Base-by-base conservation (phyloP, 1,140 invertebrate genomes). In the Eupeodes corollae region DNA sequence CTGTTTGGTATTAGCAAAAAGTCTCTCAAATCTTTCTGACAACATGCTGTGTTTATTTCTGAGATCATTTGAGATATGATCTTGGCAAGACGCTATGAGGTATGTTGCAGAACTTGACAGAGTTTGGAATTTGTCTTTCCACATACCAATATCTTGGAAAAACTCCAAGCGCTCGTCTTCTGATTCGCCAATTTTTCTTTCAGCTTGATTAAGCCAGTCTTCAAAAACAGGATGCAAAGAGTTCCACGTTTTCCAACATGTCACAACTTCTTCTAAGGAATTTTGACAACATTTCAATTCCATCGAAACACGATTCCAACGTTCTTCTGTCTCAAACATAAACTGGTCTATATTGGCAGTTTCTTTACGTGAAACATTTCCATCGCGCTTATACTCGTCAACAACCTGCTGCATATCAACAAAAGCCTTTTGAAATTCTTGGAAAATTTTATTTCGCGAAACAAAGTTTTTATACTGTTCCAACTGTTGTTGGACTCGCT, bases 381-480 rank as follows among this genome's bases (percentile, higher is more conserved):
- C 86, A 38, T 91, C 86, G 54, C 80, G 79, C 72, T 91, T 93
- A 60, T 91, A 95, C 57, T 89, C 87, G 38, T 93, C 88, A 31
- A 88, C 83, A 38, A 91, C 86, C 60, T 89, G 84, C 69, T 92
- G 88, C 78, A 93, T 91, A 59, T 94, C 88, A 50, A 85, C 72
- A 59, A 84, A 92, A 15, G 89, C 88, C 73, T 88, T 89, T 59
- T 93, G 88, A 70, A 94, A 94, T 70, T 91, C 89, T 68, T 93
- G 86, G 72, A 94, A 92, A 56, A 96, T 87, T 67, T 88, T 83
- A 69, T 91, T 91, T 55, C 80, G 80, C 3, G 88, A 88, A 12
- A 95, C 90, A 72, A 91, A 93, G 73, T 88, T 89, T 53, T 86
- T 79, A 61, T 94, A 95, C 58, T 95, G 88, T 52, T 87, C 82